Percentiles rank a stretch among this genome's conserved stretches.
Conservation (phyloP, 2,113 vertebrate species). For the Amia ocellicauda region DNA sequence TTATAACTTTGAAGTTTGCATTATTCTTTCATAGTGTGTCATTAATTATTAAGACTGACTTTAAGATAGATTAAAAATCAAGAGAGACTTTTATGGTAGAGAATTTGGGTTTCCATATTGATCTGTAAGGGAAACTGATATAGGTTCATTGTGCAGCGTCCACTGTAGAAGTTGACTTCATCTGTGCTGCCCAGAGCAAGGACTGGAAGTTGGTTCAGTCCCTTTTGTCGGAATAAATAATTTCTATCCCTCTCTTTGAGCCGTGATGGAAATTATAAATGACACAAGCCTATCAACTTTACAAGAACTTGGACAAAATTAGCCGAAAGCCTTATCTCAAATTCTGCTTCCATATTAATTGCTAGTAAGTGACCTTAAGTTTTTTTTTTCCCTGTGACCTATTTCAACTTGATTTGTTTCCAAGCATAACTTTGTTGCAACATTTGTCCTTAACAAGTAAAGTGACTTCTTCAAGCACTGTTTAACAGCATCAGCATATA, state of each 20-base stretch:
- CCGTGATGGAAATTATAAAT: background rate
- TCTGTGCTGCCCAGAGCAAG: background rate
- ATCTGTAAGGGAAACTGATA: too few species aligned
- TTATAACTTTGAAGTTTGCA: too few species aligned
- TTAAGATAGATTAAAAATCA: too few species aligned
- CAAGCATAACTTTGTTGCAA: background rate
- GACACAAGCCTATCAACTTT: background rate
- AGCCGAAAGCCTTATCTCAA: background rate
- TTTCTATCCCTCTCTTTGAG: background rate
- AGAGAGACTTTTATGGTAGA: too few species aligned
- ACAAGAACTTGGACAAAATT: background rate
- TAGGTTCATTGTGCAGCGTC: too few species aligned
- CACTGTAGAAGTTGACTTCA: background rate
- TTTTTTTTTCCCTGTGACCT: background rate
- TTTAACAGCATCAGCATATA: constrained; percentile 10
- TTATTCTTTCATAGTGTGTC: too few species aligned
- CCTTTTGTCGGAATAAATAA: background rate
- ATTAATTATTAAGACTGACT: too few species aligned
- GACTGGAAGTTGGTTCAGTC: background rate
- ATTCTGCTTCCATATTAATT: background rate
- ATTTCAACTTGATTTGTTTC: constrained; percentile 1
- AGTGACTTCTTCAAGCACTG: background rate
- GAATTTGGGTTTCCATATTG: too few species aligned
- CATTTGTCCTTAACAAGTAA: background rate
- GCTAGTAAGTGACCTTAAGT: background rate